These are phyloP conservation scores for Orientallactaga bullata DNA, from an alignment of 2,113 vertebrate species.

Conservation along the genomic window DNA sequence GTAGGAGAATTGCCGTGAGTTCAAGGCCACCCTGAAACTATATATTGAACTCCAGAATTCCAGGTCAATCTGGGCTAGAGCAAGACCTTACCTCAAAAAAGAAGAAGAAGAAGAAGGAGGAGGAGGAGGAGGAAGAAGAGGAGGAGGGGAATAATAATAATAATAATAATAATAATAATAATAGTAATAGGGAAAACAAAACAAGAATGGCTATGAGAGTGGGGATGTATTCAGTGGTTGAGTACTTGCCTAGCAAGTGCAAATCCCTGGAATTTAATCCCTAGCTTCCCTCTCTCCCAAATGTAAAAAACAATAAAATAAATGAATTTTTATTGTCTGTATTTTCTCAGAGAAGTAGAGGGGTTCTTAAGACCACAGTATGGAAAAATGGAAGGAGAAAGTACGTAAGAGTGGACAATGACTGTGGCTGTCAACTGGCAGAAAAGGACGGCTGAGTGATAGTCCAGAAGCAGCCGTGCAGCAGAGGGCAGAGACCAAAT, in stretches of 20 bases:
- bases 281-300: too few relatives aligned
- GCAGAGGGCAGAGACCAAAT: neutral
- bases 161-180: too few relatives aligned
- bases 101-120: too few relatives aligned
- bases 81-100: too few relatives aligned
- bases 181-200: too few relatives aligned
- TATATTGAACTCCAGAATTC: too few relatives aligned
- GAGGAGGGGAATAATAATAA: too few relatives aligned
- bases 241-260: neutral
- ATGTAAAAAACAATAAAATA: neutral
- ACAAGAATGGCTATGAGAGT: neutral
- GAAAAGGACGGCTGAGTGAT: neutral
- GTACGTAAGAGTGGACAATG: neutral
- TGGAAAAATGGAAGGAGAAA: neutral
- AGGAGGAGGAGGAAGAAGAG: too few relatives aligned
- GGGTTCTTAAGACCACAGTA: neutral
- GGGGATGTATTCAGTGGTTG: neutral
- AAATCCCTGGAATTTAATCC: neutral
- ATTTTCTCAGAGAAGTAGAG: constrained; percentile 1
- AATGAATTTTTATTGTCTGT: neutral
- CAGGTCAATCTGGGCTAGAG: too few relatives aligned
- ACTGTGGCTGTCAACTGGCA: neutral
- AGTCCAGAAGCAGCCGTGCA: neutral
- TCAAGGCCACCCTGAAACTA: too few relatives aligned
- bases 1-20: too few relatives aligned